These are phyloP conservation scores for Sitodiplosis mosellana DNA, from an alignment of 1,140 invertebrate species.

Conservation along the genomic window DNA sequence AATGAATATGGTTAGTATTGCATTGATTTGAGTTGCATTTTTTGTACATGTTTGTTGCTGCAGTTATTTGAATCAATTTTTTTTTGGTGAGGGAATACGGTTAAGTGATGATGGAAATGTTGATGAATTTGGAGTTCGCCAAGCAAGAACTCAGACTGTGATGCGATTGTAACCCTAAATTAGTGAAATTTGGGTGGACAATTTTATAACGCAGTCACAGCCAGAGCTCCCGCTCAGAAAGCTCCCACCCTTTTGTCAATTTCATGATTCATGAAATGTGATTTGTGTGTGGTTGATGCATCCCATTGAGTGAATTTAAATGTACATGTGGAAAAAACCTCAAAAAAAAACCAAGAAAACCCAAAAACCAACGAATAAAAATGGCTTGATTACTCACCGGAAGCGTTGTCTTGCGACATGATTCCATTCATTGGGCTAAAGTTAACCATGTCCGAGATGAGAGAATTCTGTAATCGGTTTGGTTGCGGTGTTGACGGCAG, in stretches of 20 bases:
- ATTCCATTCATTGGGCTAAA: conserved; percentile 28
- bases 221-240: conserved; percentile 49
- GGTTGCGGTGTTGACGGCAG: no score
- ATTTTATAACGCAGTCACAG: conserved; percentile 52
- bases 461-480: conserved; percentile 30
- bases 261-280: no score
- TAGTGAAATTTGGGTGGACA: background rate
- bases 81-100: background rate
- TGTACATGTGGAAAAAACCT: background rate
- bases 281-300: no score
- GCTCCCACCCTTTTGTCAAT: conserved; percentile 19
- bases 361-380: background rate
- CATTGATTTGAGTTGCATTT: background rate
- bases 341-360: conserved; percentile 1
- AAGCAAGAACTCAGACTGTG: conserved; percentile 86
- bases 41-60: background rate
- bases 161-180: conserved; percentile 37
- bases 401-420: conserved; percentile 2
- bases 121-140: conserved; percentile 22
- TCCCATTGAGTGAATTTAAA: background rate
- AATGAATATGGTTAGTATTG: no score
- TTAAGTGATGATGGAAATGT: no score
- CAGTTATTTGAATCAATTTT: background rate
- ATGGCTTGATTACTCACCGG: conserved; percentile 7
- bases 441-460: conserved; percentile 43